Evolutionary conservation across 2,797 vertebrate species (phyloP).

Genomic region (Distichodus sexfasciatus): DNA sequence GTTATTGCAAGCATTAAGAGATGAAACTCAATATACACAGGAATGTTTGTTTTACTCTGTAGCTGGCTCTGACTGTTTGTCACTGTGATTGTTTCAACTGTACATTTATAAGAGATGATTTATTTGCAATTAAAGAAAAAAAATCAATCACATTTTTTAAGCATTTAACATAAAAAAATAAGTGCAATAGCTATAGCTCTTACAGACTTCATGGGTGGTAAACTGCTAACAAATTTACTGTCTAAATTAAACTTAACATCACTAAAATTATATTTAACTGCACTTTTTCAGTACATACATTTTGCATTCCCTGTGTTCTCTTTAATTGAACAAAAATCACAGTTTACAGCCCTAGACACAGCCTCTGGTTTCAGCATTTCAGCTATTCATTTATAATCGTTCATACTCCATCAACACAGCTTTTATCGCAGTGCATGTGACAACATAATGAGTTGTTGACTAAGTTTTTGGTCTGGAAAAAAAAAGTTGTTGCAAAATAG

Average conservation of each 20-base stretch:
- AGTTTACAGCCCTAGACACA: not conserved
- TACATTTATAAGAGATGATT: not conserved
- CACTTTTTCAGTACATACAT: not conserved
- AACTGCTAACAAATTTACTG: not conserved
- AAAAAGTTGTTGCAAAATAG: not conserved
- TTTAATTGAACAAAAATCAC: not conserved
- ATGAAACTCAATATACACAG: constrained; percentile 24
- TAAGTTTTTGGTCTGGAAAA: not conserved
- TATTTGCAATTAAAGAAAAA: not conserved
- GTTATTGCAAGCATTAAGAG: constrained; percentile 33
- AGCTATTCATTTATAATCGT: not conserved
- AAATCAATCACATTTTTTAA: too few relatives aligned
- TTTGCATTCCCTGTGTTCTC: not conserved
- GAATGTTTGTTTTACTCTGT: constrained; percentile 26
- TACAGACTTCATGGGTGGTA: too few relatives aligned
- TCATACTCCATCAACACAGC: not conserved
- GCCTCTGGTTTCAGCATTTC: not conserved
- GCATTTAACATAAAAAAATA: too few relatives aligned
- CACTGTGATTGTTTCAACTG: constrained; percentile 2
- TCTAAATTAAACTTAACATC: not conserved
- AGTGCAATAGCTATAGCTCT: too few relatives aligned
- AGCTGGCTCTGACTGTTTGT: constrained; percentile 32
- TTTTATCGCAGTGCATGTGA: not conserved
- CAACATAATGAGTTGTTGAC: not conserved
- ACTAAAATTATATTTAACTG: not conserved